phyloP scores from a whole-genome alignment of 1,140 invertebrate genomes.

The Tribolium castaneum region DNA sequence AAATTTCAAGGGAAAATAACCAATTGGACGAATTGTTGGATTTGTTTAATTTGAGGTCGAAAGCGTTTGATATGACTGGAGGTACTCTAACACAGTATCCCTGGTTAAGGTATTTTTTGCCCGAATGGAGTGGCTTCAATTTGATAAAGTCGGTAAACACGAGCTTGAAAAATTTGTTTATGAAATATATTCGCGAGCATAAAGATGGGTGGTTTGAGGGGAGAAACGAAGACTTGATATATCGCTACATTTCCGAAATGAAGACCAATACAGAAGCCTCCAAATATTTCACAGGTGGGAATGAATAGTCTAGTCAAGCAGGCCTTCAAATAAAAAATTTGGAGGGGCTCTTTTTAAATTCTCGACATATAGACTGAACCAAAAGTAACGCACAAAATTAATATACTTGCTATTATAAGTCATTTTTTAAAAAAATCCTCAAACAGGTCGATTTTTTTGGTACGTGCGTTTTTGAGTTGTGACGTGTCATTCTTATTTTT shows the following conservation, averaged over 20 bases:
- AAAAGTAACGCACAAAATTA: no score
- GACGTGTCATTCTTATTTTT: no score
- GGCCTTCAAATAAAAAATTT: no score
- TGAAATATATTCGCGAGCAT: conserved; percentile 73
- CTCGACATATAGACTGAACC: no score
- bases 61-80: conserved; percentile 77
- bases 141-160: conserved; percentile 73
- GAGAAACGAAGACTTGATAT: conserved; percentile 77
- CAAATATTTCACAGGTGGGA: conserved; percentile 49
- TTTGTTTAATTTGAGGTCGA: conserved; percentile 71
- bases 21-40: conserved; percentile 70
- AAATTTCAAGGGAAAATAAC: conserved; percentile 65
- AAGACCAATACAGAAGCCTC: conserved; percentile 54
- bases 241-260: conserved; percentile 80
- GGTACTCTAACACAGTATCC: conserved; percentile 76
- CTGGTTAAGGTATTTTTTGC: conserved; percentile 76
- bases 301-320: no score
- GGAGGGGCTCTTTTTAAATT: no score
- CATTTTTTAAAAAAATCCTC: no score
- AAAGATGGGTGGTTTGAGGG: conserved; percentile 65
- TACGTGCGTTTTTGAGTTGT: no score
- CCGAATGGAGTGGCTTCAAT: conserved; percentile 75
- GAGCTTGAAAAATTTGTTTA: conserved; percentile 70
- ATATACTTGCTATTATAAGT: no score
- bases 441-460: no score